A percentile compares a stretch with the other conserved stretches of the same genome.
Conservation (phyloP, 2,888 invertebrate species). For the Zhengitettix transpicula region DNA sequence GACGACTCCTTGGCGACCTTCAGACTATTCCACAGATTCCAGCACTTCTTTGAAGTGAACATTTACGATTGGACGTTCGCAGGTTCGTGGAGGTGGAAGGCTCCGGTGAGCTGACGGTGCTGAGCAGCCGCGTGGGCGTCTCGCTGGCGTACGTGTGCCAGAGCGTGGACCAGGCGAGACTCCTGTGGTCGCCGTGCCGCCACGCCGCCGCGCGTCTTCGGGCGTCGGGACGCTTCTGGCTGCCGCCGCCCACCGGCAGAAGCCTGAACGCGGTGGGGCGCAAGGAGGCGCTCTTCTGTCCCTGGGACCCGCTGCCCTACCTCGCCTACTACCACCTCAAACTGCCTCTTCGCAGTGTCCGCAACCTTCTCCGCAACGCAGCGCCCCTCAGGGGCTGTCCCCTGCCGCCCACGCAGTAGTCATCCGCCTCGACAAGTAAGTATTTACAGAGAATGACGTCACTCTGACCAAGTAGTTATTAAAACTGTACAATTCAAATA, state of each 20-base stretch:
- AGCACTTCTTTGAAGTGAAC: too few relatives aligned
- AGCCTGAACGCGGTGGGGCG: conserved; percentile 36
- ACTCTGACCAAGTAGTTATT: too few relatives aligned
- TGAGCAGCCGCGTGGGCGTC: conserved; percentile 61
- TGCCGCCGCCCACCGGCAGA: conserved; percentile 31
- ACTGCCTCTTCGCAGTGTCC: conserved; percentile 37
- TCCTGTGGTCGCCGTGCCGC: conserved; percentile 48
- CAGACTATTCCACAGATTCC: too few relatives aligned
- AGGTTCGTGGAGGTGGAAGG: conserved; percentile 41
- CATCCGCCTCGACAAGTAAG: too few relatives aligned
- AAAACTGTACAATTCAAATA: too few relatives aligned
- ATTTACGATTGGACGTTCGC: conserved; percentile 25
- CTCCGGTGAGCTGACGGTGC: conserved; percentile 37
- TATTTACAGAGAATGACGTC: too few relatives aligned
- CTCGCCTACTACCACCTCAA: conserved; percentile 74
- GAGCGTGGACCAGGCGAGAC: conserved; percentile 45
- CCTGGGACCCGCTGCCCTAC: conserved; percentile 75
- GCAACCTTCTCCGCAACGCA: neutral
- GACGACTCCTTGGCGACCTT: too few relatives aligned
- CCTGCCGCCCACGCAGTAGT: neutral
- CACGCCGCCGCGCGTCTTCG: conserved; percentile 28
- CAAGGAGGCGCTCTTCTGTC: conserved; percentile 61
- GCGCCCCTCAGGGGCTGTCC: neutral
- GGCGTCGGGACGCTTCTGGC: conserved; percentile 33
- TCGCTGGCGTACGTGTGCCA: conserved; percentile 68